Percentiles rank a stretch among this genome's conserved stretches.
These are phyloP conservation scores for Ophiothrix spiculata DNA, from an alignment of 35 echinoderm and acorn worm species.

Conservation along the genomic window DNA sequence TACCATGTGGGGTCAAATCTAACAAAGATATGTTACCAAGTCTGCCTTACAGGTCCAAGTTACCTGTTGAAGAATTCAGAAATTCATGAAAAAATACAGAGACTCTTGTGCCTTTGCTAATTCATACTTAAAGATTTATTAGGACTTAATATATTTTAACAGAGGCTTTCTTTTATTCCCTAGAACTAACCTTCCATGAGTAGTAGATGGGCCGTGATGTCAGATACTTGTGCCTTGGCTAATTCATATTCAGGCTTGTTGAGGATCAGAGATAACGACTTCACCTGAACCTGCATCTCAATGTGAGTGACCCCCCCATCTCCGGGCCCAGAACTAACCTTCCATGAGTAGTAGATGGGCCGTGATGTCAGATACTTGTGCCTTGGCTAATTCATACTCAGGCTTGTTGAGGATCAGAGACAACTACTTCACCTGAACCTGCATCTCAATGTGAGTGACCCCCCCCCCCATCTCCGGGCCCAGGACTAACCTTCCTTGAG, in stretches of 20 bases:
- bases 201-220: slow-evolving; percentile 61
- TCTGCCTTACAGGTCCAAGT: slow-evolving; percentile 71
- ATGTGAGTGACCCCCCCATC: not conserved
- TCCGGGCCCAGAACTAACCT: slow-evolving; percentile 15
- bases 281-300: slow-evolving; percentile 77
- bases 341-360: slow-evolving; percentile 8
- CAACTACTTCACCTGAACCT: not conserved
- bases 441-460: not conserved
- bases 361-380: not conserved
- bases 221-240: slow-evolving; percentile 89
- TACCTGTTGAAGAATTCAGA: slow-evolving; percentile 15
- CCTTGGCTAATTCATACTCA: slow-evolving; percentile 21
- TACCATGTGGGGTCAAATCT: slow-evolving; percentile 86
- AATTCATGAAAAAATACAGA: too few species aligned
- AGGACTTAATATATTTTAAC: too few species aligned
- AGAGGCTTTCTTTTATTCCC: not conserved
- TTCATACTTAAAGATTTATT: too few species aligned
- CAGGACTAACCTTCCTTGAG: slow-evolving; percentile 50
- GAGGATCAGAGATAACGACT: slow-evolving; percentile 86
- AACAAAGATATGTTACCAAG: slow-evolving; percentile 81
- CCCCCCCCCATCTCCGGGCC: too few species aligned
- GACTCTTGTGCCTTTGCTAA: too few species aligned
- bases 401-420: slow-evolving; percentile 77
- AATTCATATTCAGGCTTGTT: slow-evolving; percentile 95
- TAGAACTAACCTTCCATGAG: slow-evolving; percentile 47